phyloP scores from a whole-genome alignment of 1,140 invertebrate species.

The Anthonomus grandis region DNA sequence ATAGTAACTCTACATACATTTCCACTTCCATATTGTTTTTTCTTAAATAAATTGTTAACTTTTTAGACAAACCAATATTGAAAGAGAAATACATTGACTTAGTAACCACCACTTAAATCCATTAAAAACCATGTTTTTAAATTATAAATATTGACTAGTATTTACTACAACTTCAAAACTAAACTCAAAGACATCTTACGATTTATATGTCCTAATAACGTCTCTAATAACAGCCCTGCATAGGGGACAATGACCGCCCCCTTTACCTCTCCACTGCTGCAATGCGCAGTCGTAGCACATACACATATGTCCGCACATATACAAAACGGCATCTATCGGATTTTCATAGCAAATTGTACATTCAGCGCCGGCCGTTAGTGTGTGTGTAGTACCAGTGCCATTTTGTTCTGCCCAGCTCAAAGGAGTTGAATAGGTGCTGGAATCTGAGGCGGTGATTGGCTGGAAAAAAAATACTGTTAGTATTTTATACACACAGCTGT shows the following conservation, averaged over 20 bases:
- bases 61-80: too few relatives aligned
- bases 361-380: conserved; percentile 58
- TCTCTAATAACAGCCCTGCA: conserved; percentile 90
- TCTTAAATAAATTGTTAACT: too few relatives aligned
- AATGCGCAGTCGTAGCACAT: conserved; percentile 97
- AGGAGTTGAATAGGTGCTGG: conserved; percentile 46
- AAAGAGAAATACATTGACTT: too few relatives aligned
- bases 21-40: neutral
- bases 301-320: conserved; percentile 98
- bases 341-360: conserved; percentile 95
- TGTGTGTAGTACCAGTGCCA: conserved; percentile 48
- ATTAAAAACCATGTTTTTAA: too few relatives aligned
- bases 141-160: conserved; percentile 5
- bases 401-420: conserved; percentile 48
- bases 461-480: conserved; percentile 47
- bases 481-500: too few relatives aligned
- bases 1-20: conserved; percentile 19
- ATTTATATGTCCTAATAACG: conserved; percentile 92
- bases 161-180: neutral
- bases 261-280: conserved; percentile 85
- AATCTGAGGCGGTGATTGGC: conserved; percentile 45
- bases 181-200: conserved; percentile 51
- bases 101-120: too few relatives aligned
- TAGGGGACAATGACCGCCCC: conserved; percentile 89
- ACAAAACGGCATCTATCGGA: conserved; percentile 87